Percentiles rank a stretch among this genome's conserved stretches.
phyloP scores from a whole-genome alignment of 2,888 invertebrate species.

The Habroteleia sp. region DNA sequence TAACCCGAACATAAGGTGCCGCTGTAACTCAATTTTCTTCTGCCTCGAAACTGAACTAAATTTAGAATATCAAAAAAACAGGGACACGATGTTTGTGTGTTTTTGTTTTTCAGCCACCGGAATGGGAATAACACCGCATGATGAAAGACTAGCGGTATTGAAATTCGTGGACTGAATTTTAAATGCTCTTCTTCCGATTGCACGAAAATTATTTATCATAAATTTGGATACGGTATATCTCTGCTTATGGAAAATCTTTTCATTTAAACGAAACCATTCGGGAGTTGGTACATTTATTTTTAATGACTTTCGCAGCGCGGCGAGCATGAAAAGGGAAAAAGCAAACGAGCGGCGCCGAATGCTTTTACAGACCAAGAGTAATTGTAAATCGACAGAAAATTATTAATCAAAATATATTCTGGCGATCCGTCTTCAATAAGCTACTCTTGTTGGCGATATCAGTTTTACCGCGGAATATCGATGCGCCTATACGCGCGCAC shows the following conservation, averaged over 20 bases:
- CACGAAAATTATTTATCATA: constrained; percentile 21
- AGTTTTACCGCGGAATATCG: constrained; percentile 57
- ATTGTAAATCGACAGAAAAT: too few relatives aligned
- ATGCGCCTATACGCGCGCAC: constrained; percentile 48
- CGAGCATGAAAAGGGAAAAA: too few relatives aligned
- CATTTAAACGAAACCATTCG: constrained; percentile 4
- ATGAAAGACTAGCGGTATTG: constrained; percentile 33
- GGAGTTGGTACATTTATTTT: too few relatives aligned
- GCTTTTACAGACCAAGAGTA: too few relatives aligned
- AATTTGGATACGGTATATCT: neutral
- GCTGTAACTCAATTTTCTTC: constrained; percentile 28
- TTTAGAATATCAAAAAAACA: constrained; percentile 31
- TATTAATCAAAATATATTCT: constrained; percentile 26
- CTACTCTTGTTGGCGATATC: constrained; percentile 40
- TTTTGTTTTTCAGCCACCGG: constrained; percentile 19
- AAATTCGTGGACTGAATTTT: constrained; percentile 45
- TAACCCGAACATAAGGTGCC: neutral
- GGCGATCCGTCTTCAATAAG: constrained; percentile 40
- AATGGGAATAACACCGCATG: constrained; percentile 16
- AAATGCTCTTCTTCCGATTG: constrained; percentile 7
- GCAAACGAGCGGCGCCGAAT: too few relatives aligned
- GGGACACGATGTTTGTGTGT: constrained; percentile 1
- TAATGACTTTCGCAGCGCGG: too few relatives aligned
- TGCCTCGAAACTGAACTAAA: constrained; percentile 8
- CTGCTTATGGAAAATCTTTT: constrained; percentile 6